Evolutionary conservation across 2,888 invertebrate genomes (phyloP).

Genomic region (Pachymerium ferrugineum): DNA sequence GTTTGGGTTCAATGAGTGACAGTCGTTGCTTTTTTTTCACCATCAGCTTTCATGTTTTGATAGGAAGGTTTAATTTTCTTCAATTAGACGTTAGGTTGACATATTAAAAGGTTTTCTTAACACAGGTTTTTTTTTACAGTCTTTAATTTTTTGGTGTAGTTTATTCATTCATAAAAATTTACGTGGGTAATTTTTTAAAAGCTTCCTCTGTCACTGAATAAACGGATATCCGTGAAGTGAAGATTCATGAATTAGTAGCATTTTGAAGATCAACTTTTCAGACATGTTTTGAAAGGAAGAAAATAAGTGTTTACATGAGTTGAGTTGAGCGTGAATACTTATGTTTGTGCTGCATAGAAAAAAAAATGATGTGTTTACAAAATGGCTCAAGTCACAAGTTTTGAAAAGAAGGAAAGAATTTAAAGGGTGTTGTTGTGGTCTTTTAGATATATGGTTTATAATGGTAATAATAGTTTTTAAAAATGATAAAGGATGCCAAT

Average conservation of each 20-base stretch:
- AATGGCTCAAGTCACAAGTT: background rate
- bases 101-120: background rate
- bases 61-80: constrained; percentile 3
- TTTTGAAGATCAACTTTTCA: background rate
- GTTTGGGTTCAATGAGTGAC: background rate
- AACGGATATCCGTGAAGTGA: background rate
- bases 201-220: background rate
- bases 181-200: background rate
- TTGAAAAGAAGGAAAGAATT: background rate
- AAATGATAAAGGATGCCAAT: no score
- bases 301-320: background rate
- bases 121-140: background rate
- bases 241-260: background rate
- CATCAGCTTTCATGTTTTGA: background rate
- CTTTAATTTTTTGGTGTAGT: background rate
- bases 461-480: no score
- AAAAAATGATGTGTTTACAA: background rate
- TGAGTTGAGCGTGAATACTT: constrained; percentile 15
- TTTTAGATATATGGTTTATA: no score
- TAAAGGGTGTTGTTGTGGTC: background rate
- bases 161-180: background rate
- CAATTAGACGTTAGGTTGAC: background rate
- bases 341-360: background rate
- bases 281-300: background rate
- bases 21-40: background rate